Base-by-base conservation (phyloP, 2,888 invertebrate species). In the Agrochola litura region DNA sequence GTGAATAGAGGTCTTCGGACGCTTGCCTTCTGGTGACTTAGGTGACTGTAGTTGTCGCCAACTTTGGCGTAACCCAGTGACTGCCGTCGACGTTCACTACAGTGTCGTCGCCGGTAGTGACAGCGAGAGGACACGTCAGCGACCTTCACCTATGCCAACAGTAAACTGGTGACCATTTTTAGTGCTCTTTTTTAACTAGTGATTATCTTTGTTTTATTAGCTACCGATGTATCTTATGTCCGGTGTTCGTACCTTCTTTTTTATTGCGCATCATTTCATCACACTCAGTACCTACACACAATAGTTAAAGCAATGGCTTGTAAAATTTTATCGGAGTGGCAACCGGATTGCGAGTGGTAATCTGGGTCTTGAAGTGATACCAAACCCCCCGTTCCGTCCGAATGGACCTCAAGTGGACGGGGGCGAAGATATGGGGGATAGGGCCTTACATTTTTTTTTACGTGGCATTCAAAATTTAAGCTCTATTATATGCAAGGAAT, bases 121-220 rank as follows among this genome's bases (percentile, higher is more conserved):
- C 30, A 22, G 25, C 22, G 14, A 25, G 6, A 19, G n/a, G 30
- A 52, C 61, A 76, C 16, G 46, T 25, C 22, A 67, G 25, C 25
- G 6, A 49, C 60, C 6, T 46, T 61, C 65, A 25, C 41, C n/a
- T 25, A 37, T 64, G 67, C 22, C 60, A 22, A 25, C 73, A 56
- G 73, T 68, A 46, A 81, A 43, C 41, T 80, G 43, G 37, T 6
- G n/a, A 19, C 66, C 66, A 37, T 71, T 72, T 71, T 46, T 41
- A 67, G 37, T 72, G 60, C 68, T 60, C 25, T 69, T 85, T 37
- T 84, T 73, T 83, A 81, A 81, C 65, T 69, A 72, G 60, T 65
- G 25, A 19, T 56, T 83, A 52, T 67, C 37, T 82, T 69, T 85
- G 61, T 61, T 81, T 85, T 73, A 58, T 67, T 61, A 82, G 81